Evolutionary conservation across 2,113 vertebrate species (phyloP), one percentile per base, ranked within the genome.

Genomic region (Malurus cyaneus): DNA sequence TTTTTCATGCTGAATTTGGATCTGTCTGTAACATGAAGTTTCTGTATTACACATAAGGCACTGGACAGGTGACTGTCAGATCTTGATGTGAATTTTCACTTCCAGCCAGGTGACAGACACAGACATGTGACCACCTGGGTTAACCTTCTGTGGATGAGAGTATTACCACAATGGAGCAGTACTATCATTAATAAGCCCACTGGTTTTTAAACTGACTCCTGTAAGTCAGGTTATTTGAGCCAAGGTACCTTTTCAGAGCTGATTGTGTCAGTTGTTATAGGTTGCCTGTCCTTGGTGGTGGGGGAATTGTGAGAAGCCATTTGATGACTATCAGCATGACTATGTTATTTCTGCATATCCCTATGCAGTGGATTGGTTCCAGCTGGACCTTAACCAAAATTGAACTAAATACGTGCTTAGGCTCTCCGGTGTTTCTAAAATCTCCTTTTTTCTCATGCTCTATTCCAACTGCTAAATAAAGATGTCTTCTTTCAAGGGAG

Each of bases 341-440:
- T 95, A 5, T 65, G 80, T 91, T 91, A 89, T 91, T 95, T 56
- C 85, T 89, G 80, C 76, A 54, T 73, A 92, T 52, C 64, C 70
- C 93, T 89, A 18, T 69, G 69, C 82, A 91, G 69, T 87, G 78
- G 88, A 85, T 60, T 71, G 53, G 8, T 87, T 97, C 94, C 94
- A 94, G 73, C 80, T 95, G 94, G 92, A 87, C 66, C 46, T 50
- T 79, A 87, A 94, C 53, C 86, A 94, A 85, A 84, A 84, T 16
- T 60, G 62, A 89, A 84, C 56, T 82, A 92, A 91, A 67, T 79
- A 79, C 26, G 23, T 46, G 46, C 69, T 67, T 67, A 74, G 61
- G 41, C 36, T 81, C 69, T 69, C 91, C 1, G 23, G 80, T 76
- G 65, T 81, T 92, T 61, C 83, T 81, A 74, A 93, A 92, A 66